Base-by-base conservation (phyloP, 2,888 invertebrate species). In the Ophion ellenae region DNA sequence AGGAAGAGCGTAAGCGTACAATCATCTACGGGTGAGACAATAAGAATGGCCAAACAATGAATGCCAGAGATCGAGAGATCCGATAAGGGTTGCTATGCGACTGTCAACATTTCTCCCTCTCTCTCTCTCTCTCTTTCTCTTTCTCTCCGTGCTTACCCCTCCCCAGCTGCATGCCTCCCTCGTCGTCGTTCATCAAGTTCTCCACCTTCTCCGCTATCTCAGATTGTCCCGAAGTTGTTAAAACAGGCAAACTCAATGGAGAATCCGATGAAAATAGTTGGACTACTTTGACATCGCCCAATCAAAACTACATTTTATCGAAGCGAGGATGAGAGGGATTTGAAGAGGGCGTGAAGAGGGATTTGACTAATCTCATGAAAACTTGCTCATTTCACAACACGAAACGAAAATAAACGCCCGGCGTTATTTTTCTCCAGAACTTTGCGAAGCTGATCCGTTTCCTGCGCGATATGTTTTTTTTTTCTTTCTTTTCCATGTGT, bases 11-110 rank as follows among this genome's bases (percentile, higher is more conserved):
- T 78, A 78, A 84, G 83, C 78, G 78, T 84, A 86, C 86, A 86
- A 84, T 86, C 83, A 86, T 78, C 81, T 71, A 59, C 76, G 81
- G 80, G 78, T 69, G 53, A 81, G 84, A 86, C 86, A 86, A 84
- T 84, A 84, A 84, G 86, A 86, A 86, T 84, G 83, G 75, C 81
- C 86, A 78, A 81, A 86, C 84, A 86, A 86, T 84, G 86, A 86
- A 81, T 84, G 83, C 86, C 86, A 86, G 86, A 86, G 86, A 86
- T 86, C 78, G 78, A 32, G 83, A 78, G 83, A 81, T 84, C 78
- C 86, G 86, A 86, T 86, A 81, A 32, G 81, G 81, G 83, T 86
- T 83, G 83, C 86, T 83, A 86, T 81, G 86, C 84, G 61, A 86
- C 86, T 81, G 59, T 84, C 69, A 78, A 81, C 74, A 66, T 75